Evolutionary conservation across 2,113 vertebrate species (phyloP).

Genomic region (Xenopus laevis): DNA sequence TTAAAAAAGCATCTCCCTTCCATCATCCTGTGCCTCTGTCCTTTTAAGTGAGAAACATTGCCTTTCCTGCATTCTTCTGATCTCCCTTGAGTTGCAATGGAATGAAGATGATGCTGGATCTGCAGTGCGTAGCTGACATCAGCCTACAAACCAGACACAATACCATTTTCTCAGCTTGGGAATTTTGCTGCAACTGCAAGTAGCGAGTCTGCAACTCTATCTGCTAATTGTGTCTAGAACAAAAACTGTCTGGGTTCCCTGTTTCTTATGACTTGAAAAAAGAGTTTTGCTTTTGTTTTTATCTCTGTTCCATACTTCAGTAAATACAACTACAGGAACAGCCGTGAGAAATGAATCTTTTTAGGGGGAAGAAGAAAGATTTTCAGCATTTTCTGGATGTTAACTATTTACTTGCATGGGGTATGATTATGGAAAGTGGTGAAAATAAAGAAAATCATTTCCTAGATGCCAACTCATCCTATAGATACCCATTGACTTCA

Average conservation of each 20-base stretch:
- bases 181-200: neutral
- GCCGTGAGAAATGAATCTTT: too few relatives aligned
- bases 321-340: neutral
- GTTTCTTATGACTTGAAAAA: neutral
- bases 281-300: neutral
- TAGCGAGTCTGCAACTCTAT: too few relatives aligned
- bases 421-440: too few relatives aligned
- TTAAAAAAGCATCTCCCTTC: too few relatives aligned
- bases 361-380: too few relatives aligned
- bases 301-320: neutral
- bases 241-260: slow-evolving; percentile 18
- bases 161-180: neutral
- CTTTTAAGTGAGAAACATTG: neutral
- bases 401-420: too few relatives aligned
- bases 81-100: neutral
- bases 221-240: slow-evolving; percentile 17
- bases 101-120: neutral
- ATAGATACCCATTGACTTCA: too few relatives aligned
- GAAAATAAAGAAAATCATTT: too few relatives aligned
- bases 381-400: too few relatives aligned
- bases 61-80: neutral
- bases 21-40: neutral
- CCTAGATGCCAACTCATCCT: too few relatives aligned
- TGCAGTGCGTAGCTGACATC: neutral
- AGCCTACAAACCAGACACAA: slow-evolving; percentile 25